Evolutionary conservation across 2,797 vertebrate species (phyloP).

Genomic region (Pseudocheirus occidentalis): DNA sequence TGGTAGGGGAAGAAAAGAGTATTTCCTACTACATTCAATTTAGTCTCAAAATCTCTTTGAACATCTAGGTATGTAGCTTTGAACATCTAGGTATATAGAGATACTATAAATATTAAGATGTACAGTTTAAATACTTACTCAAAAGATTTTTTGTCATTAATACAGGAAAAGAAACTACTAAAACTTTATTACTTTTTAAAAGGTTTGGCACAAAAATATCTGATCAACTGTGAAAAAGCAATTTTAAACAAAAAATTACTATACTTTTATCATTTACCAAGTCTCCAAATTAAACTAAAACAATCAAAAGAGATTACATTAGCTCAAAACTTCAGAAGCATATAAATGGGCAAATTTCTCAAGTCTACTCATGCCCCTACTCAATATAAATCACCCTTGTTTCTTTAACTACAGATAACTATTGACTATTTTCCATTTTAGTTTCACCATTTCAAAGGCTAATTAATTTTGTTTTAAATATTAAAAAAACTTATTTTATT

Average conservation of each 20-base stretch:
- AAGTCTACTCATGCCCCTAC: background rate
- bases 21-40: background rate
- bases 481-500: background rate
- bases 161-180: background rate
- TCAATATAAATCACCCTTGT: background rate
- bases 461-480: background rate
- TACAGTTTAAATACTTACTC: background rate
- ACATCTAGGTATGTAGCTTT: background rate
- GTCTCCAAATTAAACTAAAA: conserved; percentile 23
- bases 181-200: background rate
- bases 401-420: background rate
- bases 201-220: background rate
- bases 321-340: background rate
- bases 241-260: conserved; percentile 33
- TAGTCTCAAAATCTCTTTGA: background rate
- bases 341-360: background rate
- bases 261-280: conserved; percentile 24
- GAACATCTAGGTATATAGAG: background rate
- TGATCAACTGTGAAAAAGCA: background rate
- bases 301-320: background rate
- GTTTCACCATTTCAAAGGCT: background rate
- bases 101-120: background rate
- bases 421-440: background rate
- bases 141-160: background rate
- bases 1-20: no score